These are phyloP conservation scores for Tenrec ecaudatus DNA, from an alignment of 2,113 vertebrate species.

Conservation along the genomic window DNA sequence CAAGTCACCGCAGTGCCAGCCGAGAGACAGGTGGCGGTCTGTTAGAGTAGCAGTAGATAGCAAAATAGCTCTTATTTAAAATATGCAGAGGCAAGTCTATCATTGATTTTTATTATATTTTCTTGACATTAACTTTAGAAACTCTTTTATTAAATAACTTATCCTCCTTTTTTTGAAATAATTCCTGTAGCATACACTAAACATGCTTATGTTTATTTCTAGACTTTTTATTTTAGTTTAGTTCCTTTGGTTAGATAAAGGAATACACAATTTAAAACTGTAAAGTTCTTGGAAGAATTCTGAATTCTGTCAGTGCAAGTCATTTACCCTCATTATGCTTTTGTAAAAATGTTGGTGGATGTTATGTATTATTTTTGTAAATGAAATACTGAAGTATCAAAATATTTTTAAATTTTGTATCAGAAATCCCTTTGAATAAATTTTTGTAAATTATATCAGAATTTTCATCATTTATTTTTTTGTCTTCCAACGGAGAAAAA, in stretches of 20 bases:
- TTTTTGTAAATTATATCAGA: too few relatives aligned
- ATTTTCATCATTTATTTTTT: too few relatives aligned
- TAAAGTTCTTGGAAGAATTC: neutral
- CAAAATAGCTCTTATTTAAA: neutral
- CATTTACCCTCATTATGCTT: neutral
- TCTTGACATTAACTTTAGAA: neutral
- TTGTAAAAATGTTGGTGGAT: neutral
- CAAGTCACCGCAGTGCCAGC: too few relatives aligned
- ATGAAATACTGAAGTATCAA: too few relatives aligned
- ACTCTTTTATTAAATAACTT: neutral
- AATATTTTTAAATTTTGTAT: too few relatives aligned
- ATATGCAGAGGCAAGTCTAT: neutral
- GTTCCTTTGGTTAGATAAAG: neutral
- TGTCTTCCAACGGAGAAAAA: too few relatives aligned
- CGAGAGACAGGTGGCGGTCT: neutral
- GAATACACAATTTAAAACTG: neutral
- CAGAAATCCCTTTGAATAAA: too few relatives aligned
- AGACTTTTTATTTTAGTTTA: constrained; percentile 10
- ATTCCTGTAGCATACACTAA: neutral
- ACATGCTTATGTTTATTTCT: neutral
- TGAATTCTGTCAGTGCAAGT: neutral
- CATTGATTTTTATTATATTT: neutral
- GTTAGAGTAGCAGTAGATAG: neutral
- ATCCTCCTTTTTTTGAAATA: neutral
- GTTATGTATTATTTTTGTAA: too few relatives aligned